Base-by-base conservation (phyloP, 2,888 invertebrate species). In the Gari tellinella region DNA sequence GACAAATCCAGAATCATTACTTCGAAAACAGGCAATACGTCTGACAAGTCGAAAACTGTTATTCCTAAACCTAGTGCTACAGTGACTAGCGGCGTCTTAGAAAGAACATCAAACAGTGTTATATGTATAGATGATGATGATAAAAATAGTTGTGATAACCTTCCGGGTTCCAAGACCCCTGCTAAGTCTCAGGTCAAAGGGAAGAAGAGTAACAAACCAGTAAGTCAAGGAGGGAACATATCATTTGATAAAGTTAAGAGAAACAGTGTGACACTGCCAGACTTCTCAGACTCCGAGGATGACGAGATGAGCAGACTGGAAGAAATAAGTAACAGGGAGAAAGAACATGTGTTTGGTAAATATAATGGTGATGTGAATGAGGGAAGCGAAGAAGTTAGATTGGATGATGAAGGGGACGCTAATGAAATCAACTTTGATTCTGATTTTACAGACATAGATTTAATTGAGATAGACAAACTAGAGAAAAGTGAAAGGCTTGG, bases 231-330 rank as follows among this genome's bases (percentile, higher is more conserved):
- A 19, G 72, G 70, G 10, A 51, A 37, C 37, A 67, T 64, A 5
- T 51, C 48, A 21, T 69, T 75, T 26, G 49, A 48, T 51, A 55
- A 55, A 43, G 49, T 41, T 15, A 48, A 58, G 48, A 64, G 64
- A 25, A 31, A 31, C 31, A 63, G 63, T 40, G 51, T 25, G 1
- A 60, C 60, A 12, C 25, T 74, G 23, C 40, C 61, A 31, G 68
- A 77, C 49, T 72, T 77, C 26, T 75, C 72, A 10, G 75, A 77
- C 31, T 75, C 77, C 5, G 78, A 79, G 64, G 74, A 73, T 61
- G 73, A 74, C 56, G 67, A 70, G 26, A 21, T 78, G 10, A 19
- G 41, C 10, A 31, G 31, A 10, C 31, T 31, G 4, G 31, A 31
- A 31, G 31, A 31, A 31, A 31, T 31, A 31, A 31, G 31, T 31